Base-by-base conservation (phyloP, 2,113 vertebrate genomes). In the Prunella fulvescens region DNA sequence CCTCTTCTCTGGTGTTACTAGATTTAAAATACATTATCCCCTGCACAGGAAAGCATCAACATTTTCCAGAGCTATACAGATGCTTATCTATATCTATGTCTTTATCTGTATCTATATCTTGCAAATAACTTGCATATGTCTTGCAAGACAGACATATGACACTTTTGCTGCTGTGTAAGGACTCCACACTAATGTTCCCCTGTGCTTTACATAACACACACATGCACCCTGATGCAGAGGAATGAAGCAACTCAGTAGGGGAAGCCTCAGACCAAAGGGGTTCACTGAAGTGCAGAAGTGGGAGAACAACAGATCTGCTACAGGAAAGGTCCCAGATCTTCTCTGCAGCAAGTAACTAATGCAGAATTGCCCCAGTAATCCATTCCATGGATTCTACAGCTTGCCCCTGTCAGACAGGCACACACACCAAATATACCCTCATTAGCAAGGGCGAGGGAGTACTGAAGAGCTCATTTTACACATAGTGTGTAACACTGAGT, bases 211-310 rank as follows among this genome's bases (percentile, higher is more conserved):
- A 1, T 86, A 69, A 45, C 22, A 25, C 15, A 25, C 14, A 6
- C 12, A 3, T 5, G 24, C 31, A 23, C 42, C 35, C 54, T 93
- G 80, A 94, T 39, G 54, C 54, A 86, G 66, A n/a, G 26, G 40
- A 65, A 66, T 80, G 72, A 57, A 86, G 79, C 29, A 90, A 47
- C 22, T 29, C 51, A 23, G 17, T 13, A 76, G 64, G 25, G 37
- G 53, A 96, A 86, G 45, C 42, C 39, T 56, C 54, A 58, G 57
- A 83, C 74, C 51, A 42, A 57, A 92, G 50, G 1, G 29, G 19
- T 11, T 70, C 80, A 58, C 45, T 60, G 83, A 89, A 91, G 78
- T 88, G 90, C 69, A 81, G 92, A 95, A 95, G 72, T 70, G 57
- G 39, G 47, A 94, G 73, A 58, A 69, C 23, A 90, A 48, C 51